Conservation (phyloP, 1,140 invertebrate species). For the Copidosoma floridanum region DNA sequence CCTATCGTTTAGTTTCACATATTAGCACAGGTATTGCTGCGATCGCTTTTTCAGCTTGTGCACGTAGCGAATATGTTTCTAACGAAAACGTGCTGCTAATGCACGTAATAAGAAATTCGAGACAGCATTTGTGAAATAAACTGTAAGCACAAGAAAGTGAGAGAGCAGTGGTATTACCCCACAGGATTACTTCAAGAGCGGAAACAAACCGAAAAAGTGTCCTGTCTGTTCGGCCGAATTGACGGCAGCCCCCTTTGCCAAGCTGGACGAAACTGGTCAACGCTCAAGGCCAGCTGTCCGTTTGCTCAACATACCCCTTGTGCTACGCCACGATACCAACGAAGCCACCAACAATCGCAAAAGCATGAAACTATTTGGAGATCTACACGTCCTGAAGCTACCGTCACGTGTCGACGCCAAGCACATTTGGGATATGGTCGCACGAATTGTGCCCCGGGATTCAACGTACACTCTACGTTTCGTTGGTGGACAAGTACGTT, state of each 20-base stretch:
- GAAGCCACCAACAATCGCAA: slow-evolving; percentile 59
- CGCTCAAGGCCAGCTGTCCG: slow-evolving; percentile 47
- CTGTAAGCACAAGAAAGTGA: slow-evolving; percentile 39
- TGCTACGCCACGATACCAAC: slow-evolving; percentile 59
- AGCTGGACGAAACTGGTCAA: slow-evolving; percentile 48
- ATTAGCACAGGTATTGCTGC: too few relatives aligned
- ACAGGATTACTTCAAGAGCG: slow-evolving; percentile 52
- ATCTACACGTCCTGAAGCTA: slow-evolving; percentile 62
- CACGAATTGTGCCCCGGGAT: slow-evolving; percentile 55
- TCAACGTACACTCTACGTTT: slow-evolving; percentile 55
- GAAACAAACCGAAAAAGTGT: slow-evolving; percentile 42
- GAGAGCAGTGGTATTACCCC: slow-evolving; percentile 40
- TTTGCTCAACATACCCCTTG: slow-evolving; percentile 60
- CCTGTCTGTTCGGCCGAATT: slow-evolving; percentile 43
- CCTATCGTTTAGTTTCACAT: too few relatives aligned
- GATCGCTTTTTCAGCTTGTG: too few relatives aligned
- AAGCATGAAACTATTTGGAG: slow-evolving; percentile 58
- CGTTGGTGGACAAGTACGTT: slow-evolving; percentile 56
- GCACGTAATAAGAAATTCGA: slow-evolving; percentile 1
- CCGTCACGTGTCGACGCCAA: slow-evolving; percentile 60
- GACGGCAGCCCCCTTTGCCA: slow-evolving; percentile 42
- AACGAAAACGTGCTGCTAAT: too few relatives aligned
- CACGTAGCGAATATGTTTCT: too few relatives aligned
- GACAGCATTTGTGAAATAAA: slow-evolving; percentile 41
- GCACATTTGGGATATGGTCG: slow-evolving; percentile 57